These are phyloP conservation scores for Atta colombica DNA, from an alignment of 1,140 invertebrate genomes.

Conservation along the genomic window DNA sequence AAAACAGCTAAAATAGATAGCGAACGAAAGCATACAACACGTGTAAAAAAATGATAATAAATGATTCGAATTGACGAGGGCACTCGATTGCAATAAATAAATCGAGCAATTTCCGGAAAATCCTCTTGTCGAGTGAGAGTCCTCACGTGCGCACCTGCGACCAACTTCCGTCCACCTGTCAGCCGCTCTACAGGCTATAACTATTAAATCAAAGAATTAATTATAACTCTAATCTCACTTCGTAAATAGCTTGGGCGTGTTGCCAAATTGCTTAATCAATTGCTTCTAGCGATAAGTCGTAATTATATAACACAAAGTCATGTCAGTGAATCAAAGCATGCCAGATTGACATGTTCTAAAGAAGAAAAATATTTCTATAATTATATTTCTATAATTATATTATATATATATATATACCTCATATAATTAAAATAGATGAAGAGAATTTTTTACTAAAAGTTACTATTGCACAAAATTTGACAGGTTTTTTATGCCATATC, in stretches of 20 bases:
- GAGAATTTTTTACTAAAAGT: background rate
- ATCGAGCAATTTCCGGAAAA: conserved; percentile 55
- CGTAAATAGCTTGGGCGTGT: background rate
- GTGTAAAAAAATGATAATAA: conserved; percentile 61
- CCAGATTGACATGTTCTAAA: background rate
- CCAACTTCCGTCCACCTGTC: conserved; percentile 50
- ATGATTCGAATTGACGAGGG: conserved; percentile 31
- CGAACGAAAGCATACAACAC: background rate
- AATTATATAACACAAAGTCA: background rate
- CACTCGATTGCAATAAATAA: conserved; percentile 54
- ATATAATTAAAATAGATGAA: background rate
- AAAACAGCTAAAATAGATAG: background rate
- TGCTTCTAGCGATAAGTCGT: background rate
- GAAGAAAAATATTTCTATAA: background rate
- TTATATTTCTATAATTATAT: too few relatives aligned
- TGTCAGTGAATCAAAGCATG: background rate
- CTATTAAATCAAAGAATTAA: conserved; percentile 49
- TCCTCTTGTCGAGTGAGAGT: conserved; percentile 12
- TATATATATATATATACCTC: background rate
- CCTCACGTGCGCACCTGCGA: conserved; percentile 46
- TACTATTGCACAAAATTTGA: background rate
- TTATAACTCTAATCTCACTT: conserved; percentile 35
- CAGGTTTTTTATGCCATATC: background rate
- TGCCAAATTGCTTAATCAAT: background rate
- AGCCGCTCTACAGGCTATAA: conserved; percentile 14